Conservation (phyloP, 2,888 invertebrate genomes). For the Brachynemurus nebulosus region DNA sequence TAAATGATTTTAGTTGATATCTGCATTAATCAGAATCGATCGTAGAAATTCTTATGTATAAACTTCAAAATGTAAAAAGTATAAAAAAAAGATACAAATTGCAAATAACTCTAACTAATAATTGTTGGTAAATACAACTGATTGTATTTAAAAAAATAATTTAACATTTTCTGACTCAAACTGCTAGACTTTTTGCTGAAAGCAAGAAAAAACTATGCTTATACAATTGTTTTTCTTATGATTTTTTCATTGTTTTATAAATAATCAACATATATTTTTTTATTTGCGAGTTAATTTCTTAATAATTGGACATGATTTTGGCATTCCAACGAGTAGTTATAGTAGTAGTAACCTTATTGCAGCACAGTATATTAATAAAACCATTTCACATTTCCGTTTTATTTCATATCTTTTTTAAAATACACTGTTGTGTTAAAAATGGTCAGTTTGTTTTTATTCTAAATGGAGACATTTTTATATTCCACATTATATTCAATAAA, state of each 20-base stretch:
- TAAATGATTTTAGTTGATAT: too few relatives aligned
- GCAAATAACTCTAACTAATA: too few relatives aligned
- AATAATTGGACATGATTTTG: constrained; percentile 16
- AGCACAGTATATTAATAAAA: constrained; percentile 10
- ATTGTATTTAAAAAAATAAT: too few relatives aligned
- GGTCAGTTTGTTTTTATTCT: background rate
- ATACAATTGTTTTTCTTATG: background rate
- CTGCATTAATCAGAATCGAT: too few relatives aligned
- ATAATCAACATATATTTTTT: constrained; percentile 32
- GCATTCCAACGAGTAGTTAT: constrained; percentile 13
- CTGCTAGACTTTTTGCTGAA: constrained; percentile 4
- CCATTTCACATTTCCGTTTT: too few relatives aligned
- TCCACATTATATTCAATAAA: background rate
- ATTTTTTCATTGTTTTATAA: constrained; percentile 23
- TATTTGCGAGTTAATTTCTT: constrained; percentile 13
- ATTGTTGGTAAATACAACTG: too few relatives aligned
- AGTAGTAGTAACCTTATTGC: constrained; percentile 16
- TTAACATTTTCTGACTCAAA: background rate
- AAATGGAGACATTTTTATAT: background rate
- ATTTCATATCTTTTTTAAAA: too few relatives aligned
- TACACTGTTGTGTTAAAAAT: background rate
- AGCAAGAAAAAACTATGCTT: constrained; percentile 3
- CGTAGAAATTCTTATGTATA: too few relatives aligned
- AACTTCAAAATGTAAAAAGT: too few relatives aligned
- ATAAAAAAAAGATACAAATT: too few relatives aligned